Conservation (phyloP, 2,888 invertebrate genomes). For the Phania funesta region DNA sequence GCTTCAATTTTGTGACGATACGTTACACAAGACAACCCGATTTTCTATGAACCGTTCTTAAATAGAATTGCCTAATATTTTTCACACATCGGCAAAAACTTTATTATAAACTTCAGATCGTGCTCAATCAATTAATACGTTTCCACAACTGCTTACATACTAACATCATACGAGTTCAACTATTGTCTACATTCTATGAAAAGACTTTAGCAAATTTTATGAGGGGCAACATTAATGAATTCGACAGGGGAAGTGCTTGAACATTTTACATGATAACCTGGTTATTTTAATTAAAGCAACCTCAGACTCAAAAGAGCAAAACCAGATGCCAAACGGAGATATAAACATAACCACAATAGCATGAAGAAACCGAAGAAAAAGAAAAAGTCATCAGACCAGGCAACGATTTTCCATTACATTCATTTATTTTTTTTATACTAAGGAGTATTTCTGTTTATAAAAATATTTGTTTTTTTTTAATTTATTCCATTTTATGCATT, state of each 20-base stretch:
- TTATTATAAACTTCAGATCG: no score
- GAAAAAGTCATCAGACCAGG: slow-evolving; percentile 26
- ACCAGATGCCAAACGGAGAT: slow-evolving; percentile 16
- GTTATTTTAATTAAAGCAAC: slow-evolving; percentile 63
- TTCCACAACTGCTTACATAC: no score
- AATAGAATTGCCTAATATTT: no score
- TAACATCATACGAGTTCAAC: no score
- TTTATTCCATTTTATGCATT: background rate
- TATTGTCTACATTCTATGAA: background rate
- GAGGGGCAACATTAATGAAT: slow-evolving; percentile 10
- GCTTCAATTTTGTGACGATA: no score
- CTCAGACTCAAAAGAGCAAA: slow-evolving; percentile 12
- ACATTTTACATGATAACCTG: slow-evolving; percentile 59
- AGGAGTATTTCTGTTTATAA: background rate
- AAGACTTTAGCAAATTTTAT: background rate
- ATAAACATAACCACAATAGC: background rate
- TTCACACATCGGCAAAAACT: no score
- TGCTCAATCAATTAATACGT: background rate
- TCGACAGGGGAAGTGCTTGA: slow-evolving; percentile 12
- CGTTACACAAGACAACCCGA: no score
- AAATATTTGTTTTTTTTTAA: background rate
- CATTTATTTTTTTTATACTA: slow-evolving; percentile 20
- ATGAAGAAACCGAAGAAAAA: background rate
- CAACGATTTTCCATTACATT: slow-evolving; percentile 60
- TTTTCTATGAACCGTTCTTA: no score